Conservation (phyloP, 2,888 invertebrate genomes). For the Oscheius sp. region DNA sequence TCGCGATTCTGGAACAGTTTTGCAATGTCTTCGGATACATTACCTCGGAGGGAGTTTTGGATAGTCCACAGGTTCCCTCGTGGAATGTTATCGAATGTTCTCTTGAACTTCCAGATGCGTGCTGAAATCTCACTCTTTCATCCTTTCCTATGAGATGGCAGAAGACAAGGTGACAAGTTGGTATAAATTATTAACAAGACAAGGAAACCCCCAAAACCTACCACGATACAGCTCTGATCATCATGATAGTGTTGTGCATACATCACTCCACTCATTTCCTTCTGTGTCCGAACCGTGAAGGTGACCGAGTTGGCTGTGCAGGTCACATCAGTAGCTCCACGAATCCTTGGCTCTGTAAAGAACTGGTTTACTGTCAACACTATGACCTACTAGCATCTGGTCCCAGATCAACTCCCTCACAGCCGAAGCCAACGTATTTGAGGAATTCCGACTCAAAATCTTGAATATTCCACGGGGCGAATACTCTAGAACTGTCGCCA, state of each 20-base stretch:
- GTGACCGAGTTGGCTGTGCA: slow-evolving; percentile 68
- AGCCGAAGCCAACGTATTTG: slow-evolving; percentile 70
- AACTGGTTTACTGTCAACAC: neutral
- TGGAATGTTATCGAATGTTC: slow-evolving; percentile 65
- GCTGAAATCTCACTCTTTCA: slow-evolving; percentile 27
- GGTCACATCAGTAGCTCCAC: slow-evolving; percentile 68
- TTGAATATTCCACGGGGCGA: slow-evolving; percentile 66
- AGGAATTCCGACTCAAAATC: slow-evolving; percentile 67
- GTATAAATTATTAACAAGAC: no score
- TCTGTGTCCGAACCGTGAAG: slow-evolving; percentile 67
- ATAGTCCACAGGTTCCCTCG: slow-evolving; percentile 65
- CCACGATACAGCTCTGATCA: slow-evolving; percentile 61
- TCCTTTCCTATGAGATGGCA: neutral
- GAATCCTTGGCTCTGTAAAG: slow-evolving; percentile 63
- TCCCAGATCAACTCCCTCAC: slow-evolving; percentile 65
- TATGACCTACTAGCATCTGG: slow-evolving; percentile 59
- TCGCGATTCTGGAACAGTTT: slow-evolving; percentile 53
- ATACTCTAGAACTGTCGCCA: slow-evolving; percentile 57
- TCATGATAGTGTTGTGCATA: slow-evolving; percentile 68
- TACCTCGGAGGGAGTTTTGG: slow-evolving; percentile 59
- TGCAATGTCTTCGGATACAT: neutral
- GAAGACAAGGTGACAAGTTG: no score
- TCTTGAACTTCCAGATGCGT: slow-evolving; percentile 56
- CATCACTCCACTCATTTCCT: slow-evolving; percentile 67
- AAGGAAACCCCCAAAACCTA: neutral